Conservation (phyloP, 2,113 vertebrate genomes). For the Brienomyrus longianalis region DNA sequence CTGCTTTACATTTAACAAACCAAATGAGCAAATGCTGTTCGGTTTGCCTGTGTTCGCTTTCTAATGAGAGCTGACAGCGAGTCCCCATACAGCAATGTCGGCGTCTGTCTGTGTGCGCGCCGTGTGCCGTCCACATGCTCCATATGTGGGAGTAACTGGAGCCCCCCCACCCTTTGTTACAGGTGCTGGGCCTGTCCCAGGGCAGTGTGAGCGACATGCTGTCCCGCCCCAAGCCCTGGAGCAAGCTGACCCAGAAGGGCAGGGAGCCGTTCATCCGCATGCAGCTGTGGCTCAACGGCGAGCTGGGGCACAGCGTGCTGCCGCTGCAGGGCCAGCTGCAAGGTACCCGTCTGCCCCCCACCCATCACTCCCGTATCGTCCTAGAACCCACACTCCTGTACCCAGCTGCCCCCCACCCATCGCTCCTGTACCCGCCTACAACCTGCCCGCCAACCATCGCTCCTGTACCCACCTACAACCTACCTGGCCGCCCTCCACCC, state of each 20-base stretch:
- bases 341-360: constrained; percentile 38
- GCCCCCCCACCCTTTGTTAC: constrained; percentile 27
- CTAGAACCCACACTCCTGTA: no score
- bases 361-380: no score
- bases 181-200: constrained; percentile 85
- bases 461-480: no score
- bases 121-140: neutral
- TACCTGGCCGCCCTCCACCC: no score
- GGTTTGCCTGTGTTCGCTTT: neutral
- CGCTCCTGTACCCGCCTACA: no score
- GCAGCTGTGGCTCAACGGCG: constrained; percentile 87
- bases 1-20: neutral
- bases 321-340: constrained; percentile 70
- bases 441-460: no score
- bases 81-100: neutral
- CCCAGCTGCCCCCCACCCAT: no score
- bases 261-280: constrained; percentile 88
- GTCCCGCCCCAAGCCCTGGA: constrained; percentile 87
- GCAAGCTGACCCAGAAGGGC: constrained; percentile 87
- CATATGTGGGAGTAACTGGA: neutral
- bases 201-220: constrained; percentile 90
- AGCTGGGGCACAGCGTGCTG: constrained; percentile 76
- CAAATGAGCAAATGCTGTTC: neutral
- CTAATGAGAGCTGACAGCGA: neutral
- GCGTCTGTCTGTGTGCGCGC: neutral